phyloP scores from a whole-genome alignment of 2,797 vertebrate species.

The Eulemur albifrons region DNA sequence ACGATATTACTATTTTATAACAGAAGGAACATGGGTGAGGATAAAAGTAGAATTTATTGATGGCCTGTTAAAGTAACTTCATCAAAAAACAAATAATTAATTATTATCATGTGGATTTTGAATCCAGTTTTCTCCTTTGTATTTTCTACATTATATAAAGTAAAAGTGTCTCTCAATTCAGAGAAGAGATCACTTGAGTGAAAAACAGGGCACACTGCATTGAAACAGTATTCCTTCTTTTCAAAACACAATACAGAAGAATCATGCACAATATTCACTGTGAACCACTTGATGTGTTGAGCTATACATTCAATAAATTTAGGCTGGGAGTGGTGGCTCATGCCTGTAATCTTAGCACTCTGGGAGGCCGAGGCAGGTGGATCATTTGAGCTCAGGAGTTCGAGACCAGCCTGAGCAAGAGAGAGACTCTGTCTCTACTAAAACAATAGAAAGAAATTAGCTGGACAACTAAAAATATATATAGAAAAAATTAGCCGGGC shows the following conservation, averaged over 20 bases:
- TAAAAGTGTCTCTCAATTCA: constrained; percentile 30
- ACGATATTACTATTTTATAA: background rate
- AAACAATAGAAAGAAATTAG: too few relatives aligned
- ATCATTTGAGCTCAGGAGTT: too few relatives aligned
- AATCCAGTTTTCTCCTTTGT: background rate
- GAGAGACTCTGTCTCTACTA: too few relatives aligned
- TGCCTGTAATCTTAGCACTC: too few relatives aligned
- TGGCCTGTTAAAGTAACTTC: background rate
- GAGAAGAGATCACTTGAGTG: background rate
- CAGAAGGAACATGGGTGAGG: background rate
- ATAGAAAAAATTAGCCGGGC: too few relatives aligned
- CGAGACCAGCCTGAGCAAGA: too few relatives aligned
- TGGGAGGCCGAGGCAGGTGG: too few relatives aligned
- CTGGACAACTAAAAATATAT: too few relatives aligned
- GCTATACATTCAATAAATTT: background rate
- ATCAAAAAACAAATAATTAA: constrained; percentile 17
- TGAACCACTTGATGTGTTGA: background rate
- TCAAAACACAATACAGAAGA: constrained; percentile 30
- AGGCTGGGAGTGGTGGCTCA: background rate
- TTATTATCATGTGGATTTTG: background rate
- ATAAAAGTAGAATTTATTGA: constrained; percentile 17
- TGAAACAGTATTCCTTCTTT: constrained; percentile 5
- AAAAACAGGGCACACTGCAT: background rate
- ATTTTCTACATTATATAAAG: background rate
- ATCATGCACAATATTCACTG: background rate